phyloP scores from a whole-genome alignment of 2,888 invertebrate species.

The Stramonita haemastoma region DNA sequence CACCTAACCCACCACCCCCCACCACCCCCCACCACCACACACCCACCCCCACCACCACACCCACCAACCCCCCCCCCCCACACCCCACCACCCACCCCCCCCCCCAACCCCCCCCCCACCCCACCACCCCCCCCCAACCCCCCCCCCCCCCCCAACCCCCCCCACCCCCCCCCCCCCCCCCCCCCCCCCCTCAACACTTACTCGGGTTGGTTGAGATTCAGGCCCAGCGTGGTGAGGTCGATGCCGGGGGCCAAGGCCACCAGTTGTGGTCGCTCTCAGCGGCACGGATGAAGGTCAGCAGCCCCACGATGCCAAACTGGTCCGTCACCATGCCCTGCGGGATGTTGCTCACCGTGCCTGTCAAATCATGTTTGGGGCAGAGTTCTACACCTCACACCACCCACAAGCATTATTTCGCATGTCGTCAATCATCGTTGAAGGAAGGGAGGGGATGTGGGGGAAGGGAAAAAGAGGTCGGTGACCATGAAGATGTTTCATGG shows the following conservation, averaged over 20 bases:
- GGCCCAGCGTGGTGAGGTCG: slow-evolving; percentile 97
- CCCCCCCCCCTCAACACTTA: slow-evolving; percentile 64
- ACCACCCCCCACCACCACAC: too few species aligned
- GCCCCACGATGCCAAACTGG: slow-evolving; percentile 99
- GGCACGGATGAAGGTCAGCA: slow-evolving; percentile 97
- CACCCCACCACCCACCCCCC: not conserved
- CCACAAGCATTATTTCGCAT: too few species aligned
- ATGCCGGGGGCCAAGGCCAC: slow-evolving; percentile 97
- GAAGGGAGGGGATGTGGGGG: not conserved
- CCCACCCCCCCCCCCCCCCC: not conserved
- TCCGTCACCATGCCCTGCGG: slow-evolving; percentile 99
- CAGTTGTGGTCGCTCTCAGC: slow-evolving; percentile 98
- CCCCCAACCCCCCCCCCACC: not conserved
- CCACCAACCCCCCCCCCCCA: not conserved
- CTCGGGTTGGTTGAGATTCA: slow-evolving; percentile 98
- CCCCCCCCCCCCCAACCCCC: not conserved
- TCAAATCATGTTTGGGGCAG: slow-evolving; percentile 50
- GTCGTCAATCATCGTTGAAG: too few species aligned
- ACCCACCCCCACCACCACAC: not conserved
- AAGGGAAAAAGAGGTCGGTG: not conserved
- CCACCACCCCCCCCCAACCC: not conserved
- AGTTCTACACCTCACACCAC: too few species aligned
- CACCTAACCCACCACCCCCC: too few species aligned
- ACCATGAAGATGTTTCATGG: not conserved
- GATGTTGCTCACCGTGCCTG: slow-evolving; percentile 98